phyloP scores from a whole-genome alignment of 2,797 vertebrate species.

The Myotis planiceps region DNA sequence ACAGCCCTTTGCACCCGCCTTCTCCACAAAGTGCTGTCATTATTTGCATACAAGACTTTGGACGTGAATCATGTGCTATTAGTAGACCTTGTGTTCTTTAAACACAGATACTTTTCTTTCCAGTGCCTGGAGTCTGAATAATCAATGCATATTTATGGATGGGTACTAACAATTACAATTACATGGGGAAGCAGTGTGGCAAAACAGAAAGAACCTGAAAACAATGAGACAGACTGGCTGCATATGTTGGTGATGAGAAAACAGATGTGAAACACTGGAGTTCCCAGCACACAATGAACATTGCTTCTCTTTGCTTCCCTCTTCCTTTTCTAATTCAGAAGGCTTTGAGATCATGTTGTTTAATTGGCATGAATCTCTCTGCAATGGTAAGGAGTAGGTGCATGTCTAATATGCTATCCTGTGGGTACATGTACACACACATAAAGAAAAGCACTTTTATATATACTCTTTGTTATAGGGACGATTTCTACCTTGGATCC shows the following conservation, averaged over 20 bases:
- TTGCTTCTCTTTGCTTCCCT: not conserved
- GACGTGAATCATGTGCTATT: not conserved
- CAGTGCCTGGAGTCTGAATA: not conserved
- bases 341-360: constrained; percentile 19
- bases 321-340: not conserved
- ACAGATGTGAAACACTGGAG: not conserved
- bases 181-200: not conserved
- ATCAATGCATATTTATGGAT: not conserved
- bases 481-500: not conserved
- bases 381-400: not conserved
- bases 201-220: not conserved
- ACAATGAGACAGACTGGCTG: not conserved
- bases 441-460: not conserved
- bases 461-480: not conserved
- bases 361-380: constrained; percentile 3
- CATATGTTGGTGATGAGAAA: not conserved
- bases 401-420: not conserved
- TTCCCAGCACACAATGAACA: not conserved
- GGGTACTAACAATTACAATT: constrained; percentile 29
- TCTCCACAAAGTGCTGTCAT: not conserved
- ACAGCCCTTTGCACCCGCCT: not conserved
- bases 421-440: not conserved
- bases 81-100: not conserved
- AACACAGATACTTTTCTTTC: not conserved
- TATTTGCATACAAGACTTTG: not conserved